Evolutionary conservation across 2,888 invertebrate genomes (phyloP).

Genomic region (Drosophila quinaria): DNA sequence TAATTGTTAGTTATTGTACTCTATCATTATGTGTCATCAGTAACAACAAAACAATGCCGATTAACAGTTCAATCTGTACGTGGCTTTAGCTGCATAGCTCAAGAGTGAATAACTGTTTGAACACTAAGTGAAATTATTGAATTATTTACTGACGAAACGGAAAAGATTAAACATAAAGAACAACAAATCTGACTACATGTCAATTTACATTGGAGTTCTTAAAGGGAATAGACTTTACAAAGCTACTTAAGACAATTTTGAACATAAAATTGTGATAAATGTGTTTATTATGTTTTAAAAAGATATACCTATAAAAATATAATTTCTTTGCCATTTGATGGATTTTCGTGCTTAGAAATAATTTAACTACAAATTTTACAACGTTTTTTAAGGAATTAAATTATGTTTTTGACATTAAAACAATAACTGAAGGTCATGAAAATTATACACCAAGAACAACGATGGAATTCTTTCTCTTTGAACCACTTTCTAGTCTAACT

Average conservation of each 20-base stretch:
- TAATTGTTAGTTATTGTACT: constrained; percentile 39
- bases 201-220: neutral
- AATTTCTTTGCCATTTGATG: too few species aligned
- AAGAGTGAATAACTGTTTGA: neutral
- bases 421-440: too few species aligned
- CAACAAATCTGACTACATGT: neutral
- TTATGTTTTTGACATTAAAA: too few species aligned
- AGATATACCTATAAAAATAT: too few species aligned
- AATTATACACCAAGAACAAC: too few species aligned
- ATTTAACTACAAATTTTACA: too few species aligned
- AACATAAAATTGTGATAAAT: too few species aligned
- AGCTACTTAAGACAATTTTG: too few species aligned
- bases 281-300: too few species aligned
- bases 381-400: too few species aligned
- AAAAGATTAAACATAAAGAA: neutral
- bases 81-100: constrained; percentile 7
- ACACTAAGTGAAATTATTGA: neutral
- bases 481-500: neutral
- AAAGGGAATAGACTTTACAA: neutral
- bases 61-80: constrained; percentile 15
- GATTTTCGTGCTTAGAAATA: too few species aligned
- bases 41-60: constrained; percentile 16
- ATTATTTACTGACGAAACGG: neutral
- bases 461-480: too few species aligned
- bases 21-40: constrained; percentile 68